A percentile compares a stretch with the other conserved stretches of the same genome.
Conservation (phyloP, 1,140 invertebrate genomes). For the Solen grandis region DNA sequence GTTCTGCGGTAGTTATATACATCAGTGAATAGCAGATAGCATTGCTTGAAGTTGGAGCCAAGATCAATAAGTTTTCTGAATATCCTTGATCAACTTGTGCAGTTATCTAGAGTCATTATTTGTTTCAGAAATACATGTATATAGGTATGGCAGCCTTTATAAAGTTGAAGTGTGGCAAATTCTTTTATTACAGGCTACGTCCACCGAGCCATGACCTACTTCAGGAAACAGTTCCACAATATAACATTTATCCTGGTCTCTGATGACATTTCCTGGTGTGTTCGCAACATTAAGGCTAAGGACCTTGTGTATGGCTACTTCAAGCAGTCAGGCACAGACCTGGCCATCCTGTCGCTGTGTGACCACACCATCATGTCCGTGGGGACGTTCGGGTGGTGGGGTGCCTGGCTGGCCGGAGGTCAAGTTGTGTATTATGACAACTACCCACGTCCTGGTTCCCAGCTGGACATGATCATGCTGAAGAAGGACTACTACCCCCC, state of each 20-base stretch:
- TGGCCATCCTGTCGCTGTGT: constrained; percentile 67
- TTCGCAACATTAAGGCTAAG: constrained; percentile 38
- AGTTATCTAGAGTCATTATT: too few species aligned
- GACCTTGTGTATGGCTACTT: constrained; percentile 45
- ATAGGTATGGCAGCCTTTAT: constrained; percentile 14
- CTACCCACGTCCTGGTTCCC: constrained; percentile 52
- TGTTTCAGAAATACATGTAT: constrained; percentile 55
- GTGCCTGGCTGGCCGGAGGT: constrained; percentile 69
- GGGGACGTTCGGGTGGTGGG: constrained; percentile 76
- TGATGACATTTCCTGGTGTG: constrained; percentile 68
- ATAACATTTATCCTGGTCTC: constrained; percentile 66
- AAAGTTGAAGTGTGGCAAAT: constrained; percentile 55
- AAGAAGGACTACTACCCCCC: constrained; percentile 59
- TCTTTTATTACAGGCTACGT: constrained; percentile 63
- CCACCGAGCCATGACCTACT: constrained; percentile 58
- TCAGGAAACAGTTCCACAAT: constrained; percentile 41
- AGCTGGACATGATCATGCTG: constrained; percentile 45
- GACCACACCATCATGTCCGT: constrained; percentile 72
- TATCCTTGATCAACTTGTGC: too few species aligned
- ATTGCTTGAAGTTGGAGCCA: too few species aligned
- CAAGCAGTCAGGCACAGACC: constrained; percentile 66
- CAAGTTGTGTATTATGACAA: constrained; percentile 67
- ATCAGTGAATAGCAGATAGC: too few species aligned
- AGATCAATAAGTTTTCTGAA: too few species aligned
- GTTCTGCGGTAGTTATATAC: too few species aligned